phyloP scores from a whole-genome alignment of 2,888 invertebrate genomes.

The Mesorhabditis spiculigera region DNA sequence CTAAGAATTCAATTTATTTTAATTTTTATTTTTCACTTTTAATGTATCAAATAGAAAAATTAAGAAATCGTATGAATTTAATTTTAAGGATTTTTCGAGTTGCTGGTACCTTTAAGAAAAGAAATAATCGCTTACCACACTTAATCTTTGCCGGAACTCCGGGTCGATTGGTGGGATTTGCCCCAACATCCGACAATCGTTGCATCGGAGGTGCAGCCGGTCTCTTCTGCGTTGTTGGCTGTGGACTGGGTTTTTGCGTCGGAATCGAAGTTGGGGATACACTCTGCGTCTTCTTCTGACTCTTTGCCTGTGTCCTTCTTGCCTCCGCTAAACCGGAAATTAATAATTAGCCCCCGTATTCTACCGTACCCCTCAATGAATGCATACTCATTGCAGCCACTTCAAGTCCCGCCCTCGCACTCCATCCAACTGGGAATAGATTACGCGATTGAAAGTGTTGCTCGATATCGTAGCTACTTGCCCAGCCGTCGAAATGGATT shows the following conservation, averaged over 20 bases:
- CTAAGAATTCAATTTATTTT: too few relatives aligned
- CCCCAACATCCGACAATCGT: background rate
- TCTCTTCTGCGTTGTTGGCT: background rate
- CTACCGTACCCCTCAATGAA: background rate
- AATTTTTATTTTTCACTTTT: too few relatives aligned
- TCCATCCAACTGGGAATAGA: conserved; percentile 4
- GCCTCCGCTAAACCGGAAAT: too few relatives aligned
- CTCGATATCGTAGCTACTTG: background rate
- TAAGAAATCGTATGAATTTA: too few relatives aligned
- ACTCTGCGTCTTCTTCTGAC: too few relatives aligned
- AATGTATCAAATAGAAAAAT: too few relatives aligned
- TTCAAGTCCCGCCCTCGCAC: background rate
- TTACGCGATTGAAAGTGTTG: background rate
- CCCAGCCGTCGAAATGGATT: background rate
- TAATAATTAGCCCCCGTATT: background rate
- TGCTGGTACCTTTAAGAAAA: too few relatives aligned
- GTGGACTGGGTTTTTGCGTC: background rate
- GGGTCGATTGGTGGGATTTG: background rate
- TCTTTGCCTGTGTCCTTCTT: too few relatives aligned
- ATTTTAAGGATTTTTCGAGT: too few relatives aligned
- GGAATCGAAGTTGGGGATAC: background rate
- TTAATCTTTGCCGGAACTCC: background rate
- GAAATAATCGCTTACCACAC: too few relatives aligned
- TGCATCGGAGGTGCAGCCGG: background rate
- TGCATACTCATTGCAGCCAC: background rate